Evolutionary conservation across 2,888 invertebrate species (phyloP), one percentile per base, ranked within the genome.

Genomic region (Ophion costatus): DNA sequence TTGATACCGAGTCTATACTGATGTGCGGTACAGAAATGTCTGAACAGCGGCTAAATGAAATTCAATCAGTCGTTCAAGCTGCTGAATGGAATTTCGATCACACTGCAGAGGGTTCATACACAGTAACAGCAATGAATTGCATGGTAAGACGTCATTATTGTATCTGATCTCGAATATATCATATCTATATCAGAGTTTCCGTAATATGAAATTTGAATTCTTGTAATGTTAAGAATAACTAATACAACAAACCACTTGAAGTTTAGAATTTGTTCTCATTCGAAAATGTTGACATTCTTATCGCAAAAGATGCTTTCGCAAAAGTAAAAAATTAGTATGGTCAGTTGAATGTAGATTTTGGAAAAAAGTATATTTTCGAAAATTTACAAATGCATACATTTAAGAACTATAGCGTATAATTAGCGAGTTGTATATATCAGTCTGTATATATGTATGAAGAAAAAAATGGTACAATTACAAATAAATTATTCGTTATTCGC

Each of bases 1-100:
- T 38, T 42, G 66, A 66, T 38, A 38, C 66, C 38, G 66, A 66
- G 33, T 66, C 66, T 38, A 66, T 66, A 66, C 20, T 38, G 38
- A 38, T 66, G 66, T 66, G 66, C 20, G 33, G 38, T 66, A 66
- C 66, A 66, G 38, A 66, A 66, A 66, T 66, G 38, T 66, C 14
- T 14, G 42, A 66, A 66, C 42, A 33, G 17, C 38, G 66, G 66
- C 38, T 38, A 66, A 66, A 66, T 33, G 66, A 66, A 66, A 38
- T 66, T 38, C 66, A 66, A 66, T 66, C 66, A 66, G 66, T 66
- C 66, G 38, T 29, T 29, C 29, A 29, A 29, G 29, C 29, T 29
- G 29, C 29, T 29, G 29, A 29, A 29, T 29, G 29, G 4, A 29
- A 29, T 29, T 29, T 29, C 29, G 29, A 29, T 29, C 29, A 4